These are phyloP conservation scores for Drosophila ironensis DNA, from an alignment of 1,140 invertebrate genomes.

Conservation along the genomic window DNA sequence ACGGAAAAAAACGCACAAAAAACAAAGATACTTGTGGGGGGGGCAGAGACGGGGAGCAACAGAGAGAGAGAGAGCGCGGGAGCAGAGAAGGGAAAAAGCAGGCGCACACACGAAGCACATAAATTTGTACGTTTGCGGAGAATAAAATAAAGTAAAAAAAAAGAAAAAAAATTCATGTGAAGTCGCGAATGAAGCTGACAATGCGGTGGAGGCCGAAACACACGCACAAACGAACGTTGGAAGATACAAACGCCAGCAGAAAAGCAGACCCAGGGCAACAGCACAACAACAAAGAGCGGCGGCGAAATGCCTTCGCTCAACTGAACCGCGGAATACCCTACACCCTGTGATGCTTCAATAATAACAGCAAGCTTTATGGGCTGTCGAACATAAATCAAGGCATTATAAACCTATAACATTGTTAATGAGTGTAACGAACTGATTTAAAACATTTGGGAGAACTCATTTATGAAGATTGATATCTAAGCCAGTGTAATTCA, in stretches of 20 bases:
- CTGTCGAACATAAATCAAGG: no score
- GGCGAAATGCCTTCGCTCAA: no score
- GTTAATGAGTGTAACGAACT: no score
- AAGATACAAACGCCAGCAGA: conserved; percentile 41
- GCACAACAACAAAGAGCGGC: conserved; percentile 16
- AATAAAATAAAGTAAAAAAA: no score
- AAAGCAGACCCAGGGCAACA: conserved; percentile 53
- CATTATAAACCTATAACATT: no score
- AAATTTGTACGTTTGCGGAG: not conserved
- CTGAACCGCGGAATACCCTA: no score
- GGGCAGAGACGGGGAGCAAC: not conserved
- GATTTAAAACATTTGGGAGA: no score
- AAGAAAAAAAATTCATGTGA: conserved; percentile 55
- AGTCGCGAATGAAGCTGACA: conserved; percentile 57
- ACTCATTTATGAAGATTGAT: no score
- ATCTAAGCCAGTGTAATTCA: no score
- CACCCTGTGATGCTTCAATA: no score
- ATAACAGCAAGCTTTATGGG: no score
- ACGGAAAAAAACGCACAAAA: conserved; percentile 42
- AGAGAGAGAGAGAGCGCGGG: not conserved
- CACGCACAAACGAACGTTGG: conserved; percentile 24
- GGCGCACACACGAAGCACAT: conserved; percentile 23
- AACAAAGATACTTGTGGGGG: not conserved
- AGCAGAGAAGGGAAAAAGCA: conserved; percentile 4
- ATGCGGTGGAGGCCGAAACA: conserved; percentile 65